Percentiles rank a stretch among this genome's conserved stretches.
Conservation (phyloP, 2,888 invertebrate species). For the Drosophila pseudotakahashii region DNA sequence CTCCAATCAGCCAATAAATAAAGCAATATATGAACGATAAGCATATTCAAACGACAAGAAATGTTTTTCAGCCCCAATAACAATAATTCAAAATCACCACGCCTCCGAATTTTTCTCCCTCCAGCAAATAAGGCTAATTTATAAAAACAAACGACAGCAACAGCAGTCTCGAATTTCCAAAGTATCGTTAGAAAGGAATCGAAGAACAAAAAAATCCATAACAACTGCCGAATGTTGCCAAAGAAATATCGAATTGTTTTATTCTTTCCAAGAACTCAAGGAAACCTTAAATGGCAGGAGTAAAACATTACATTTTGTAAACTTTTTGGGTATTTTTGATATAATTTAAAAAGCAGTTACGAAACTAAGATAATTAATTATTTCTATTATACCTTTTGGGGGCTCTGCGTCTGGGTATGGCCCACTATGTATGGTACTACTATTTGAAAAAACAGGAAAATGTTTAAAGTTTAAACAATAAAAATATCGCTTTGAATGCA, state of each 20-base stretch:
- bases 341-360: not conserved
- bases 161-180: slow-evolving; percentile 44
- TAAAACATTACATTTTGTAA: not conserved
- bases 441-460: too few relatives aligned
- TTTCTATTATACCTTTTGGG: too few relatives aligned
- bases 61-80: slow-evolving; percentile 43
- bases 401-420: too few relatives aligned
- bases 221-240: slow-evolving; percentile 28
- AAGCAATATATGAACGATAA: slow-evolving; percentile 68
- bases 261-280: not conserved
- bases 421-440: too few relatives aligned
- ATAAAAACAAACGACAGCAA: slow-evolving; percentile 56
- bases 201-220: slow-evolving; percentile 26
- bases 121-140: slow-evolving; percentile 56
- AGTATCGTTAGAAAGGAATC: slow-evolving; percentile 41
- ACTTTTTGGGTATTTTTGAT: not conserved
- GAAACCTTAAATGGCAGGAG: not conserved
- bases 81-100: slow-evolving; percentile 64
- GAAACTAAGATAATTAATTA: not conserved
- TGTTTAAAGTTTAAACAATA: too few relatives aligned
- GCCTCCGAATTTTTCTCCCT: not conserved
- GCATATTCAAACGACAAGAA: slow-evolving; percentile 48
- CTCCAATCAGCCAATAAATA: slow-evolving; percentile 72
- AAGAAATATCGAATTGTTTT: slow-evolving; percentile 19
- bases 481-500: not conserved